These are phyloP conservation scores for Propithecus coquereli DNA, from an alignment of 2,113 vertebrate species.

Conservation along the genomic window DNA sequence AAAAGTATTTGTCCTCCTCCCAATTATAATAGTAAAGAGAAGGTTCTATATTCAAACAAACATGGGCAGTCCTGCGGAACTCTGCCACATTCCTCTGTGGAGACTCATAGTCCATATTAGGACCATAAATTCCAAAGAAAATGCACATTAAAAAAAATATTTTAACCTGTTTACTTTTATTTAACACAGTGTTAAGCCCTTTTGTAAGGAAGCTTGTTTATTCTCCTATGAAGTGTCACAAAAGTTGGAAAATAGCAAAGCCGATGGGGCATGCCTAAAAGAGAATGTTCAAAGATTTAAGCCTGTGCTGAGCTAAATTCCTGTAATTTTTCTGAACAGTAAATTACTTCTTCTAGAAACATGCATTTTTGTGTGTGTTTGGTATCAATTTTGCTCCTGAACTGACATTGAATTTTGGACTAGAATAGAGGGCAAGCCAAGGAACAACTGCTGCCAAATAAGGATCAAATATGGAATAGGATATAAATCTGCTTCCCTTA, in stretches of 20 bases:
- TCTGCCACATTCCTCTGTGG: neutral
- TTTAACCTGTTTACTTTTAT: neutral
- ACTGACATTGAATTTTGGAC: neutral
- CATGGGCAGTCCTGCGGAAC: neutral
- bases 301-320: neutral
- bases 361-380: neutral
- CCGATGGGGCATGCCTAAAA: neutral
- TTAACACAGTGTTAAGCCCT: neutral
- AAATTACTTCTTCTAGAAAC: slow-evolving; percentile 4
- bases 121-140: neutral
- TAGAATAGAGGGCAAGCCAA: neutral
- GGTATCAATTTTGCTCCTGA: neutral
- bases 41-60: neutral
- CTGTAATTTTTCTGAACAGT: slow-evolving; percentile 5
- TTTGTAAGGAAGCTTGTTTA: neutral
- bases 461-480: neutral
- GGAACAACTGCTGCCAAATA: neutral
- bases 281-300: neutral
- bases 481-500: neutral
- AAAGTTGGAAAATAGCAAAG: neutral
- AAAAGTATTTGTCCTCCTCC: neutral
- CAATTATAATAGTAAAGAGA: neutral
- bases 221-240: neutral
- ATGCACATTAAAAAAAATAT: neutral
- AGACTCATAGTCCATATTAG: neutral